A percentile compares a stretch with the other conserved stretches of the same genome.
These are phyloP conservation scores for Tenualosa thibaudeaui DNA, from an alignment of 2,797 vertebrate species.

Conservation along the genomic window DNA sequence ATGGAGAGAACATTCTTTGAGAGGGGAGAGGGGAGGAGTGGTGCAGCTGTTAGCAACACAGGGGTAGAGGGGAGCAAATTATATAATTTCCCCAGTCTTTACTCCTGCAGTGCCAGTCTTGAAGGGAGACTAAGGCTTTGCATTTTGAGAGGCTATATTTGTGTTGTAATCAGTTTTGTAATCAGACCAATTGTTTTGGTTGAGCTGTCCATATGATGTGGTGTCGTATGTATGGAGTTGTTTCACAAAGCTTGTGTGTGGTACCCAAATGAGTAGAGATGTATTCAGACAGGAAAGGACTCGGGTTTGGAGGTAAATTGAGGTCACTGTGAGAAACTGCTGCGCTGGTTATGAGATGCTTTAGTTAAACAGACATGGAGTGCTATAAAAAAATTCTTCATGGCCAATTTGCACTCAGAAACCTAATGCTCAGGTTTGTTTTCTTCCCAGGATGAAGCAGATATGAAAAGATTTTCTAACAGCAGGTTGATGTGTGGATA, in stretches of 20 bases:
- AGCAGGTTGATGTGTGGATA: not conserved
- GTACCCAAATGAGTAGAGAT: not conserved
- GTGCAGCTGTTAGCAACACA: slow-evolving; percentile 13
- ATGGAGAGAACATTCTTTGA: slow-evolving; percentile 1
- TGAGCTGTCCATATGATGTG: not conserved
- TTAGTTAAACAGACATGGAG: not conserved
- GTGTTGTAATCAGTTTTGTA: not conserved
- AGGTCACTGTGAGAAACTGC: not conserved
- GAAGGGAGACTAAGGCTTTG: not conserved
- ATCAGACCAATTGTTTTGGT: not conserved
- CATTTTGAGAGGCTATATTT: not conserved
- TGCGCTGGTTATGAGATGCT: not conserved
- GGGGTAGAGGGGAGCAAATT: not conserved
- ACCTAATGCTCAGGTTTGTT: not conserved
- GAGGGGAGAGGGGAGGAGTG: not conserved
- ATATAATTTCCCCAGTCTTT: not conserved
- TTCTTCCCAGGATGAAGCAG: not conserved
- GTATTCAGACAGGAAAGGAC: not conserved
- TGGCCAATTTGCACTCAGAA: not conserved
- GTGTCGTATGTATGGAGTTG: not conserved
- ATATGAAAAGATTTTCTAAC: not conserved
- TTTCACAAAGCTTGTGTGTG: not conserved
- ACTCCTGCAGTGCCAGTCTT: not conserved
- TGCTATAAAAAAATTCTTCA: not conserved
- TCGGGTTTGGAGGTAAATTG: not conserved